Evolutionary conservation across 2,888 invertebrate species (phyloP), one percentile per base, ranked within the genome.

Genomic region (Desoria tigrina): DNA sequence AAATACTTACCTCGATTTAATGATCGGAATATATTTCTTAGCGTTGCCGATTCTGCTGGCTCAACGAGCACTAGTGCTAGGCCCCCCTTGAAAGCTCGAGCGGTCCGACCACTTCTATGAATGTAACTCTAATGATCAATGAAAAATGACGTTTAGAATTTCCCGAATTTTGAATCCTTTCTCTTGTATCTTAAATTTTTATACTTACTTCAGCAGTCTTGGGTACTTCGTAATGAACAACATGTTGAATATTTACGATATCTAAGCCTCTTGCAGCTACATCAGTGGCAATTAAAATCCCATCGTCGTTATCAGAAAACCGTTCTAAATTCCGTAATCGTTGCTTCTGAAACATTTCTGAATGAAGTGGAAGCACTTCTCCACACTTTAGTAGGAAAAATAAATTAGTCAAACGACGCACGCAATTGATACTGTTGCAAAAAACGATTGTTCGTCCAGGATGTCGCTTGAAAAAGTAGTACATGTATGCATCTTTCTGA

Each of bases 231-330:
- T 96, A 99, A 81, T 99, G 99, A 69, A 99, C 85, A 1, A 99
- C 97, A 82, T 97, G 94, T 74, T 96, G 88, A 1, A 99, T 89
- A 76, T 88, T 85, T 0, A 94, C 92, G 76, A 99, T 95, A 82
- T 99, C 99, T 51, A 99, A 82, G 0, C 99, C 99, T 64, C 99
- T 85, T 0, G 99, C 96, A 0, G 99, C 98, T 4, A 99, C 97
- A 83, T 99, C 99, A 0, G 96, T 98, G 0, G 87, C 86, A 2
- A 98, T 88, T 66, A 99, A 85, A 7, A 99, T 79, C 0, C 90
- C 88, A 72, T 85, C 84, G 0, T 86, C 84, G 75, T 87, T 85
- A 63, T 86, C 87, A 42, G 88, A 85, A 78, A 86, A 85, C 85
- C 86, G 86, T 79, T 99, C 99, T 3, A 99, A 83, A 82, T 95